Percentiles rank a stretch among this genome's conserved stretches.
These are phyloP conservation scores for Craniophora ligustri DNA, from an alignment of 2,888 invertebrate species.

Conservation along the genomic window DNA sequence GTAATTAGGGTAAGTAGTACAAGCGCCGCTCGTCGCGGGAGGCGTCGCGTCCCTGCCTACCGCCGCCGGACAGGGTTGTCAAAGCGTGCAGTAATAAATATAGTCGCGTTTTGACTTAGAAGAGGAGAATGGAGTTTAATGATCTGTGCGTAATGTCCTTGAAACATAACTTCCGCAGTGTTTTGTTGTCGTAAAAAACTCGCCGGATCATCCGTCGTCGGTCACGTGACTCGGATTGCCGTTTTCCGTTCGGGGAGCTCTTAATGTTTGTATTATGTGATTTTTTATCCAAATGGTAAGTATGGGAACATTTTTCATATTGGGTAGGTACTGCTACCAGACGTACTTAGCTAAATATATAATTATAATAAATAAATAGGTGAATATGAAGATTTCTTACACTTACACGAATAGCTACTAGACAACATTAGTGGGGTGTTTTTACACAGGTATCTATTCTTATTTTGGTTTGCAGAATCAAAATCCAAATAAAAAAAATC, in stretches of 20 bases:
- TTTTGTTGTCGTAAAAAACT: constrained; percentile 83
- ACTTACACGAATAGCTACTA: too few species aligned
- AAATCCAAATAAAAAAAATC: too few species aligned
- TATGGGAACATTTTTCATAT: background rate
- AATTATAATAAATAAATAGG: too few species aligned
- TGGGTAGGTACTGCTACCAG: too few species aligned
- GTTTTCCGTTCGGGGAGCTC: constrained; percentile 58
- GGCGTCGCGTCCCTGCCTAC: constrained; percentile 43
- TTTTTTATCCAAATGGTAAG: constrained; percentile 37
- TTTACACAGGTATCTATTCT: too few species aligned
- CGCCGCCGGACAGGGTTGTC: constrained; percentile 72
- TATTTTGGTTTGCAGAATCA: too few species aligned
- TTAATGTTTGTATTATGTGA: constrained; percentile 55
- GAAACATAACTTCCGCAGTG: constrained; percentile 83
- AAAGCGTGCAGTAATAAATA: constrained; percentile 83
- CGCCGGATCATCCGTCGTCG: constrained; percentile 56
- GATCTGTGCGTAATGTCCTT: constrained; percentile 83
- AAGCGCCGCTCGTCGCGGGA: constrained; percentile 15
- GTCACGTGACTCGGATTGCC: constrained; percentile 65
- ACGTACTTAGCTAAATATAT: too few species aligned
- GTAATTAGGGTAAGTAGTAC: constrained; percentile 17
- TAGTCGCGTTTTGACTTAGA: constrained; percentile 73
- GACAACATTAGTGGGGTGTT: too few species aligned
- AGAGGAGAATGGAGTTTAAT: constrained; percentile 78
- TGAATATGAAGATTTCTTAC: too few species aligned